A percentile compares a stretch with the other conserved stretches of the same genome.
phyloP scores from a whole-genome alignment of 2,797 vertebrate genomes.

The Phataginus tetradactyla region DNA sequence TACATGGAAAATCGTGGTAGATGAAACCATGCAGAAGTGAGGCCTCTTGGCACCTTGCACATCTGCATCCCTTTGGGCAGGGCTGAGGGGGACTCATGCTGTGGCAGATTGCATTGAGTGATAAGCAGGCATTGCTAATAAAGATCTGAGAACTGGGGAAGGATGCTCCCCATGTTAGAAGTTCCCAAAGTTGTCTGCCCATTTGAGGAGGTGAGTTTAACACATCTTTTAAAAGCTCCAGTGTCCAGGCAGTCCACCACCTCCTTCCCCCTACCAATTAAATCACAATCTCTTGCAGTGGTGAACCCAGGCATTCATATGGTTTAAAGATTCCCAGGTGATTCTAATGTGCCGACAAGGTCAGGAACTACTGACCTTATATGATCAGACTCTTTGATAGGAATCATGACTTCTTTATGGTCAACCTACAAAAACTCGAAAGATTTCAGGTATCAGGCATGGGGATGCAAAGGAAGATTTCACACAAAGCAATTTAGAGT shows the following conservation, averaged over 20 bases:
- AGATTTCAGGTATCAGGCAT: background rate
- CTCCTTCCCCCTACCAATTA: background rate
- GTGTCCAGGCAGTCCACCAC: accelerated
- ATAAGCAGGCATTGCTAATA: background rate
- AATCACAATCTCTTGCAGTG: background rate
- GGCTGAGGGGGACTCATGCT: background rate
- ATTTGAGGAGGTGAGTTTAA: too few species aligned
- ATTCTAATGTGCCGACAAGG: background rate
- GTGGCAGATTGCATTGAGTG: background rate
- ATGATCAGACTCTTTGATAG: background rate
- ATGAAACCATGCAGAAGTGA: background rate
- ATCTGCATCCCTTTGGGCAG: background rate
- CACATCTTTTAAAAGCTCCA: background rate
- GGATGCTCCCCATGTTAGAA: background rate
- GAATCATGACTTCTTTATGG: background rate
- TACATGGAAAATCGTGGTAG: background rate
- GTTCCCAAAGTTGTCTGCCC: background rate
- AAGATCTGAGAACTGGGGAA: slow-evolving; percentile 4
- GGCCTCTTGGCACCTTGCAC: background rate
- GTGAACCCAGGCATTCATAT: background rate
- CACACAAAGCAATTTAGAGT: background rate
- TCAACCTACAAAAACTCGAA: background rate
- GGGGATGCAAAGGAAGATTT: background rate
- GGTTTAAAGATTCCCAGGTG: background rate
- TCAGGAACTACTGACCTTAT: background rate